Percentiles rank a stretch among this genome's conserved stretches.
phyloP scores from a whole-genome alignment of 1,140 invertebrate genomes.

The Brachionus manjavacas region DNA sequence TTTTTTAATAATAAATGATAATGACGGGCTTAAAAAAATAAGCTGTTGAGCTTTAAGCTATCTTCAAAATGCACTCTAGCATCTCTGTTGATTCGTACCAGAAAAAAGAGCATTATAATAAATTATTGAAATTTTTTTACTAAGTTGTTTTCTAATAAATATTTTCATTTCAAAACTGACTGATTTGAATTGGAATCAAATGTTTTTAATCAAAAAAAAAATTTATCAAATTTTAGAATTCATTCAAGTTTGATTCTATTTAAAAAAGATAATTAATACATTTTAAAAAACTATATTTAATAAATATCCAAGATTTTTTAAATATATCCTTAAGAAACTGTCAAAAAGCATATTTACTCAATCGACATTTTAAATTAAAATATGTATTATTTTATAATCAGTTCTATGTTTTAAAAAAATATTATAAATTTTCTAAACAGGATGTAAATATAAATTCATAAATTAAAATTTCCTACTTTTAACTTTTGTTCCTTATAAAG shows the following conservation, averaged over 20 bases:
- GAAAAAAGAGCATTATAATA: not conserved
- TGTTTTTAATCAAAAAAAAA: not conserved
- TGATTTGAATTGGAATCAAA: not conserved
- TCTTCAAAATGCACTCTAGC: not conserved
- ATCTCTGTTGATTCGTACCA: not conserved
- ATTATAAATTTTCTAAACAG: not conserved
- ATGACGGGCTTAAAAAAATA: not conserved
- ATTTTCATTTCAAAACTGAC: not conserved
- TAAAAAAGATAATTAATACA: no score
- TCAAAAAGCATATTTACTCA: not conserved
- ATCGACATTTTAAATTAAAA: not conserved
- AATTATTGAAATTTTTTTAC: not conserved
- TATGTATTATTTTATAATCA: not conserved
- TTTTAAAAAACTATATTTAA: no score
- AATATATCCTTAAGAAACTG: not conserved
- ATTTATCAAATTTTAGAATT: not conserved
- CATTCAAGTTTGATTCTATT: no score
- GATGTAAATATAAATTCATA: not conserved
- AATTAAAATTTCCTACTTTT: no score
- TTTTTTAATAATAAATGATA: not conserved
- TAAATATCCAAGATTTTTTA: no score
- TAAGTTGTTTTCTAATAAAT: not conserved
- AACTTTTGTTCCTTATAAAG: no score
- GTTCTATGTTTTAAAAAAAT: no score
- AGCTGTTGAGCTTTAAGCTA: not conserved